Conservation (phyloP, 2,113 vertebrate genomes). For the Catagonus wagneri region DNA sequence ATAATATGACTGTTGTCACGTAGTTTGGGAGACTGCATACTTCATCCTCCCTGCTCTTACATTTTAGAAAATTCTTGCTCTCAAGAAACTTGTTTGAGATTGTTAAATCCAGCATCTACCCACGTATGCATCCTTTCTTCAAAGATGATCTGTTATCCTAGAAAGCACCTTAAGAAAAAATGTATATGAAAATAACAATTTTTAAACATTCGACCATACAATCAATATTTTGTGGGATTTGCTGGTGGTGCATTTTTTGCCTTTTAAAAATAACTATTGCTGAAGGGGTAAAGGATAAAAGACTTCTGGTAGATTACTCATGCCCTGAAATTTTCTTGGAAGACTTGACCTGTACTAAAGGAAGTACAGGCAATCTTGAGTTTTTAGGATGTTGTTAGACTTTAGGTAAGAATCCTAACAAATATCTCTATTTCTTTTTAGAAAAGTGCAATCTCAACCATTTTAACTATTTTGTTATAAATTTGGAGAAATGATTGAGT, state of each 20-base stretch:
- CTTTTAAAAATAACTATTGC: neutral
- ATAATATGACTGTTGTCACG: neutral
- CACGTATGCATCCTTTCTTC: neutral
- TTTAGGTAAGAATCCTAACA: neutral
- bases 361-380: neutral
- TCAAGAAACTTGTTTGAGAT: neutral
- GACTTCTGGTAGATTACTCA: neutral
- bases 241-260: neutral
- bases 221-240: neutral
- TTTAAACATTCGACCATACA: conserved; percentile 26
- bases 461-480: neutral
- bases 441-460: neutral
- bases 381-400: neutral
- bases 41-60: neutral
- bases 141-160: neutral
- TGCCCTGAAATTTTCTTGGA: neutral
- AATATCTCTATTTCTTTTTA: conserved; percentile 34
- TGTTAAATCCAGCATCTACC: conserved; percentile 28
- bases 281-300: neutral
- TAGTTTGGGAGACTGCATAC: neutral
- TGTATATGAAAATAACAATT: neutral
- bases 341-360: neutral
- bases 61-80: neutral
- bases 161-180: neutral
- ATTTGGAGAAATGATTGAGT: neutral